A percentile compares a stretch with the other conserved stretches of the same genome.
These are phyloP conservation scores for Porites rus DNA, from an alignment of 92 coral and sea anemone genomes.

Conservation along the genomic window DNA sequence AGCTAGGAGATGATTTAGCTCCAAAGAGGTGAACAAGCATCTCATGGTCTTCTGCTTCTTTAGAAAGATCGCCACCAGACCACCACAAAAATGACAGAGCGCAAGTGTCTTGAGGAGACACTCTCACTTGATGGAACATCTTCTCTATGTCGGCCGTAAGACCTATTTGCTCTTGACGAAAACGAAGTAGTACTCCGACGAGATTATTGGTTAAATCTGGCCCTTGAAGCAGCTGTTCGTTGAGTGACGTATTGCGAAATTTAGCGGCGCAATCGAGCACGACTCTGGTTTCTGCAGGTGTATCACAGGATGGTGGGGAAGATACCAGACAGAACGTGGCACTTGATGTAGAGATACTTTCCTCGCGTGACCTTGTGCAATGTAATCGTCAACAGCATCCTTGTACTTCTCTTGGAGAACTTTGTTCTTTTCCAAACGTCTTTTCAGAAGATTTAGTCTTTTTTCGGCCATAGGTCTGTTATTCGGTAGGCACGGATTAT, in stretches of 20 bases:
- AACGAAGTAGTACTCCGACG: too few species aligned
- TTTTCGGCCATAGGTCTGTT: neutral
- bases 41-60: slow-evolving; percentile 11
- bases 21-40: slow-evolving; percentile 39
- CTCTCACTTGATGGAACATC: slow-evolving; percentile 45
- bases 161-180: too few species aligned
- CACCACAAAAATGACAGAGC: slow-evolving; percentile 41
- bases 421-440: neutral
- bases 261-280: too few species aligned
- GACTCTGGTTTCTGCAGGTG: neutral
- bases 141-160: neutral
- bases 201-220: too few species aligned
- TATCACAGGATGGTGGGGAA: neutral
- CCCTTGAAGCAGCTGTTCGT: too few species aligned
- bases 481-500: slow-evolving; percentile 2
- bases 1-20: slow-evolving; percentile 42
- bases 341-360: neutral
- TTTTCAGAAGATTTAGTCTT: neutral
- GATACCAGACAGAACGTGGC: neutral
- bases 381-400: neutral
- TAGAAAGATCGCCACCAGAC: neutral
- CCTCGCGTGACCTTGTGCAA: neutral
- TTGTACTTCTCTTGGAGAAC: neutral
- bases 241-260: too few species aligned
- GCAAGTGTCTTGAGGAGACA: neutral